phyloP scores from a whole-genome alignment of 2,113 vertebrate species.

The Scatophagus argus region DNA sequence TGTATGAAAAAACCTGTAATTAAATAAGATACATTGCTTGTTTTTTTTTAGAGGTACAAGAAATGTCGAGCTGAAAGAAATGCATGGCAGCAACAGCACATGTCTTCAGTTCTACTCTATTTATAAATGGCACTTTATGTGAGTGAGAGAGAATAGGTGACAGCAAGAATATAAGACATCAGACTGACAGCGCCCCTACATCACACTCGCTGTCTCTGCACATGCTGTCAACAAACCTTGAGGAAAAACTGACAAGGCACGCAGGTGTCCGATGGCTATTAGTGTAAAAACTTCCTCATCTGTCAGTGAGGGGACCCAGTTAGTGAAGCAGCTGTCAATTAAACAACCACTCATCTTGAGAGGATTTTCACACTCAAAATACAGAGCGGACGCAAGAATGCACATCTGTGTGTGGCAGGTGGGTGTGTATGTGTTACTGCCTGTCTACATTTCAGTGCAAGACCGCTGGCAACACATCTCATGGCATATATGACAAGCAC shows the following conservation, averaged over 20 bases:
- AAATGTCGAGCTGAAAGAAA: not conserved
- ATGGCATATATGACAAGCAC: conserved; percentile 29
- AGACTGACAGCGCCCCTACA: conserved; percentile 68
- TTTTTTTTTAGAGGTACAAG: conserved; percentile 11
- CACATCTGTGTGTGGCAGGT: conserved; percentile 7
- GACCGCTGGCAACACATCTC: conserved; percentile 60
- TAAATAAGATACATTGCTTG: conserved; percentile 14
- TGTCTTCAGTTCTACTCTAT: conserved; percentile 31
- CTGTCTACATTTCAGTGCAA: conserved; percentile 53
- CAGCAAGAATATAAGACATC: conserved; percentile 57
- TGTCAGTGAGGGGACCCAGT: conserved; percentile 68
- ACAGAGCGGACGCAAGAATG: conserved; percentile 9
- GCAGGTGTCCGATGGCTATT: conserved; percentile 75
- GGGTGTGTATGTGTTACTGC: conserved; percentile 47
- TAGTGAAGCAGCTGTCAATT: conserved; percentile 76
- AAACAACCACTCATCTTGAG: conserved; percentile 57
- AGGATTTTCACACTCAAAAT: conserved; percentile 39
- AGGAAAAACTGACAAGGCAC: conserved; percentile 62
- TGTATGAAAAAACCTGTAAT: conserved; percentile 9
- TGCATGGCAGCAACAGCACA: conserved; percentile 27
- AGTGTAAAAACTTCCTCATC: conserved; percentile 67
- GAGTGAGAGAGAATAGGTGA: conserved; percentile 34
- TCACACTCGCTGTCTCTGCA: conserved; percentile 37
- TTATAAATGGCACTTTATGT: conserved; percentile 55
- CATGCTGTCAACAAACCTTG: conserved; percentile 67